Evolutionary conservation across 2,797 vertebrate species (phyloP), one percentile per base, ranked within the genome.

Genomic region (Gymnocypris eckloni): DNA sequence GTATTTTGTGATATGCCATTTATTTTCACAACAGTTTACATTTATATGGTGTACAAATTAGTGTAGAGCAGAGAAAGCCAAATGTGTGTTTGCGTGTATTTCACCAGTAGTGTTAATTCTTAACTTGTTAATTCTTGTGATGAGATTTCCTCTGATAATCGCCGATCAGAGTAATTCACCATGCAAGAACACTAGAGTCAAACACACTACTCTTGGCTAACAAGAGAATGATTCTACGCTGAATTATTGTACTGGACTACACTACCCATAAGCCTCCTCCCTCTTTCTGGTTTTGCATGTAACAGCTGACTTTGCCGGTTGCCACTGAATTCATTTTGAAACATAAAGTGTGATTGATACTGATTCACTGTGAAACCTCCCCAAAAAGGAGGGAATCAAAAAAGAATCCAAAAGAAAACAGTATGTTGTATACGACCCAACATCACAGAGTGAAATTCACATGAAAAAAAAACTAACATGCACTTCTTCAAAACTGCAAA

Each of bases 1-100:
- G 13, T 89, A 87, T 81, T 59, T 93, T 93, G 93, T 92, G 92
- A 91, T 91, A 94, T 94, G 93, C 94, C 93, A 93, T 98, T 97
- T 98, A 98, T 98, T 98, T 95, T 96, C 95, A 95, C 96, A 96
- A 96, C 92, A 95, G 94, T 93, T 96, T 97, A 98, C 97, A 98
- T 96, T 96, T 95, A 95, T 95, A 94, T 93, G 94, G 95, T 96
- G 95, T 95, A 95, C 93, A 96, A 96, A 95, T 94, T 95, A 93
- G 95, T 95, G 95, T 96, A 95, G 93, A 96, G 95, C 93, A 93
- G 94, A 96, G 85, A 90, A 94, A 94, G 86, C 90, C 37, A 90
- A 83, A 89, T 89, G 84, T 91, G 91, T 89, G 90, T 90, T 88
- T 90, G 82, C 56, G 76, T 82, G 79, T 81, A 77, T 70, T 71